Conservation (phyloP, 1,140 invertebrate genomes). For the Berghia stephanieae region DNA sequence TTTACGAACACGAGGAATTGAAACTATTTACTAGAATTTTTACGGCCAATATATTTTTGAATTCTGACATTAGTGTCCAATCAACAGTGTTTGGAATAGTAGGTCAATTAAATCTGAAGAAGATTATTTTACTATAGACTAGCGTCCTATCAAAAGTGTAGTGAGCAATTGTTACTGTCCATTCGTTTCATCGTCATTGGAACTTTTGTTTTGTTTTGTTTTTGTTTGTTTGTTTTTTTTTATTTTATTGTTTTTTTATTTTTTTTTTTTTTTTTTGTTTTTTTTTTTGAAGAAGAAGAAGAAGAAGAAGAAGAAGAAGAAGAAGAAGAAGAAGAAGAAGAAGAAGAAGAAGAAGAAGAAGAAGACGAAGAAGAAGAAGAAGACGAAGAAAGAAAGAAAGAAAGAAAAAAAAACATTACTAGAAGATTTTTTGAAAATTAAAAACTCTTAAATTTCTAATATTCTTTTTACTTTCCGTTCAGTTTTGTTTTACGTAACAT, state of each 20-base stretch:
- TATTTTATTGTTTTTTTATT: neutral
- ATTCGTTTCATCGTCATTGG: neutral
- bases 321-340: conserved; percentile 16
- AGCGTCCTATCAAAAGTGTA: neutral
- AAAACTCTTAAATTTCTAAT: neutral
- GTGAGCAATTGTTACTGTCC: neutral
- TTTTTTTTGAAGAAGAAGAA: conserved; percentile 12
- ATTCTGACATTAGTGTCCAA: too few relatives aligned
- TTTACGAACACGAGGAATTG: too few relatives aligned
- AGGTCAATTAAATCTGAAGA: conserved; percentile 13
- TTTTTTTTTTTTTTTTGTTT: neutral
- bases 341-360: conserved; percentile 15
- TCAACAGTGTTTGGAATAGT: too few relatives aligned
- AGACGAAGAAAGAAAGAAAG: neutral
- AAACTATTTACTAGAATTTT: too few relatives aligned
- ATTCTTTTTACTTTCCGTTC: neutral
- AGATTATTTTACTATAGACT: neutral
- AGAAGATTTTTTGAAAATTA: neutral
- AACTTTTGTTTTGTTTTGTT: too few relatives aligned
- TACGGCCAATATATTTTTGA: too few relatives aligned
- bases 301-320: conserved; percentile 16
- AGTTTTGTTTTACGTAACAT: too few relatives aligned
- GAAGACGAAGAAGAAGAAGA: neutral
- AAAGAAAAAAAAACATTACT: neutral
- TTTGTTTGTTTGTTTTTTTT: too few relatives aligned